These are phyloP conservation scores for Antheraea yamamai DNA, from an alignment of 2,888 invertebrate species.

Conservation along the genomic window DNA sequence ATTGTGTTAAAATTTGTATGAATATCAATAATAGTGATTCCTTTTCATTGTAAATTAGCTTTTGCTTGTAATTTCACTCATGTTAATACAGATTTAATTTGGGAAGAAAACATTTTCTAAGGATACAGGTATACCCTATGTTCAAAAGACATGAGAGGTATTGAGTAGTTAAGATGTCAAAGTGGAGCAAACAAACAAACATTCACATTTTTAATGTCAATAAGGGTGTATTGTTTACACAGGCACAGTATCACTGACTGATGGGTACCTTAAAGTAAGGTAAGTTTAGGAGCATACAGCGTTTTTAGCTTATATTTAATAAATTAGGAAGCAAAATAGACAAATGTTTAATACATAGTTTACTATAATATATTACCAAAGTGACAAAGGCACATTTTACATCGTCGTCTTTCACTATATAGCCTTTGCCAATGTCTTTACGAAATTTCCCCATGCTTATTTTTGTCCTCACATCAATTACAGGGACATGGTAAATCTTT, in stretches of 20 bases:
- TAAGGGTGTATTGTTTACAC: too few species aligned
- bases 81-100: too few species aligned
- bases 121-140: too few species aligned
- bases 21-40: not conserved
- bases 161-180: too few species aligned
- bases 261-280: not conserved
- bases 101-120: too few species aligned
- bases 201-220: too few species aligned
- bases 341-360: not conserved
- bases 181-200: too few species aligned
- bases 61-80: too few species aligned
- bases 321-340: not conserved
- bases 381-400: constrained; percentile 89
- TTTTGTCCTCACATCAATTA: constrained; percentile 88
- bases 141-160: too few species aligned
- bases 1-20: not conserved
- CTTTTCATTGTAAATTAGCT: not conserved
- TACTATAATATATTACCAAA: constrained; percentile 80
- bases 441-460: constrained; percentile 87
- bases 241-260: not conserved
- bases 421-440: constrained; percentile 82
- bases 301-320: not conserved
- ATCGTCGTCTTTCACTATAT: constrained; percentile 91
- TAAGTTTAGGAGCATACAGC: not conserved
- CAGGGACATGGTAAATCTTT: constrained; percentile 95